Base-by-base conservation (phyloP, 2,113 vertebrate genomes). In the Enhydra lutris region DNA sequence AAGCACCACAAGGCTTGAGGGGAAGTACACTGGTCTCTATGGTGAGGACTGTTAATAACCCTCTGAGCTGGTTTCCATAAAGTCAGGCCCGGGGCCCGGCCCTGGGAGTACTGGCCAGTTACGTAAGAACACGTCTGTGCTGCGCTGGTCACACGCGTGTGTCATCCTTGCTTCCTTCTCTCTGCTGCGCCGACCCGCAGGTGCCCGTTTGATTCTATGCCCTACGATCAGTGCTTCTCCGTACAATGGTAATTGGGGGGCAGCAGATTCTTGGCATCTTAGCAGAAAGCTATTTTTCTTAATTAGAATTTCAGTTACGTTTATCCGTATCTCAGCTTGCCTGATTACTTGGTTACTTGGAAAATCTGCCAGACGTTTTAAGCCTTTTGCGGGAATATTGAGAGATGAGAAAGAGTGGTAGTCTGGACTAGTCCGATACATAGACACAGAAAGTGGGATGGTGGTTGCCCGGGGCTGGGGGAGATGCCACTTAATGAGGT, bases 41-140 rank as follows among this genome's bases (percentile, higher is more conserved):
- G 14, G 3, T 4, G 18, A 5, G 23, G 39, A 26, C 29, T 65
- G 13, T 50, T 20, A 52, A 26, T 45, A 31, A 0, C 52, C 20
- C 63, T 57, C 14, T 61, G 52, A 73, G 50, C 31, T 55, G 0
- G 31, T 67, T 89, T 47, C 5, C 10, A 1, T n/a, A 24, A n/a
- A 18, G 9, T 50, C 2, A 31, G 20, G 2, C 15, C 0, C 6
- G 15, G 3, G 34, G 12, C 12, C 0, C 6, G 20, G 21, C 36
- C 52, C 50, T 55, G 1, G 2, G 42, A 21, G 15, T 39, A 2
- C 1, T n/a, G 57, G 34, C 21, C 24, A 21, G 4, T 34, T 2
- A 8, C 11, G 1, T 13, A 6, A 29, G 67, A 11, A 20, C 3
- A 20, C 24, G 42, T 42, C 3, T 0, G 14, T 5, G 3, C 69